Evolutionary conservation across 1,140 invertebrate species (phyloP).

Genomic region (Pseudobourletiella spinata): DNA sequence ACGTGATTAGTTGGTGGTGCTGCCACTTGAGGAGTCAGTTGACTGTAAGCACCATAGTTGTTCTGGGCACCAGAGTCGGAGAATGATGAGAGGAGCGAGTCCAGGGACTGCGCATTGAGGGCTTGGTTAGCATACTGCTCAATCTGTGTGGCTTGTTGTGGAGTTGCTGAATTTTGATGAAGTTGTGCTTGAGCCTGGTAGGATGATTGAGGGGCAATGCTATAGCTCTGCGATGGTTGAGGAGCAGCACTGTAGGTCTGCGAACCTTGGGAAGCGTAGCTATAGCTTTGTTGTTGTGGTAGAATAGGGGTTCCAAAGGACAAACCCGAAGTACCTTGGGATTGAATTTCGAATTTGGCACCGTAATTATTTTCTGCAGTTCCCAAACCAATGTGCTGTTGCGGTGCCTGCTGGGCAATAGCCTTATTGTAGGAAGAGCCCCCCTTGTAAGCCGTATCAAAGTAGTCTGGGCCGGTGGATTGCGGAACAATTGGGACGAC

Average conservation of each 20-base stretch:
- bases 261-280: too few relatives aligned
- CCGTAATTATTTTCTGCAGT: slow-evolving; percentile 10
- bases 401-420: not conserved
- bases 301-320: too few relatives aligned
- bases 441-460: slow-evolving; percentile 24
- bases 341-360: slow-evolving; percentile 13
- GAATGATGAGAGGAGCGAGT: slow-evolving; percentile 13
- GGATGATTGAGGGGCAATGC: slow-evolving; percentile 2
- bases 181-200: slow-evolving; percentile 1
- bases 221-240: slow-evolving; percentile 1
- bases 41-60: not conserved
- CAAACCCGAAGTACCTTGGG: too few relatives aligned
- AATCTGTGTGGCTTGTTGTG: not conserved
- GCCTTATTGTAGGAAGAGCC: not conserved
- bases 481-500: slow-evolving; percentile 22
- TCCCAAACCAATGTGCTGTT: slow-evolving; percentile 4
- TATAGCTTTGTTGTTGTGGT: too few relatives aligned
- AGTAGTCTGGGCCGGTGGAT: slow-evolving; percentile 30
- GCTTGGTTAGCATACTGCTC: not conserved
- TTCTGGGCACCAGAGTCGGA: not conserved
- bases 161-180: not conserved
- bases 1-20: too few relatives aligned
- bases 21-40: too few relatives aligned
- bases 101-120: not conserved
- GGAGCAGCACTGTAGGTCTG: slow-evolving; percentile 13